These are phyloP conservation scores for Marmota monax DNA, from an alignment of 2,113 vertebrate genomes.

Conservation along the genomic window DNA sequence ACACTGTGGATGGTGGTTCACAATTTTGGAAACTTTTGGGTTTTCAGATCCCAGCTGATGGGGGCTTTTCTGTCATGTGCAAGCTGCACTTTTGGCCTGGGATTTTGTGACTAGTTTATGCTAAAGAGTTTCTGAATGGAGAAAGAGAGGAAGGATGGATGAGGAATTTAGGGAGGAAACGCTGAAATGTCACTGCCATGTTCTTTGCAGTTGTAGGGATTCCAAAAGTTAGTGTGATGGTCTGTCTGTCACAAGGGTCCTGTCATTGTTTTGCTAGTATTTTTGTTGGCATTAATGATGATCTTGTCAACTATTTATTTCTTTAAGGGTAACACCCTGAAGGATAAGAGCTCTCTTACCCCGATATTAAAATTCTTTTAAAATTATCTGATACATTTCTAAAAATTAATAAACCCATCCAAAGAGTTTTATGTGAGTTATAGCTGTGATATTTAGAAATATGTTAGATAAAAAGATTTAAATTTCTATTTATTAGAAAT, in stretches of 20 bases:
- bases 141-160: not conserved
- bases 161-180: not conserved
- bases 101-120: not conserved
- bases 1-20: not conserved
- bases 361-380: not conserved
- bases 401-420: not conserved
- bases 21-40: not conserved
- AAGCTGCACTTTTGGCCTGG: not conserved
- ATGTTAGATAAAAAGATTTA: not conserved
- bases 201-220: not conserved
- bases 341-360: not conserved
- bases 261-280: not conserved
- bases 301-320: not conserved
- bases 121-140: not conserved
- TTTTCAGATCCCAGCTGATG: not conserved
- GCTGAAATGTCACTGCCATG: not conserved
- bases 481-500: not conserved
- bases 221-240: not conserved
- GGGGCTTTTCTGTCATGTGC: not conserved
- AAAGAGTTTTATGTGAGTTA: not conserved
- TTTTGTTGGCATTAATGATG: not conserved
- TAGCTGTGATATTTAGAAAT: not conserved
- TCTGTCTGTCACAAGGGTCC: not conserved
- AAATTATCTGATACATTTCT: not conserved
- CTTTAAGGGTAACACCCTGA: not conserved